Evolutionary conservation across 2,888 invertebrate species (phyloP).

Genomic region (Tachina fera): DNA sequence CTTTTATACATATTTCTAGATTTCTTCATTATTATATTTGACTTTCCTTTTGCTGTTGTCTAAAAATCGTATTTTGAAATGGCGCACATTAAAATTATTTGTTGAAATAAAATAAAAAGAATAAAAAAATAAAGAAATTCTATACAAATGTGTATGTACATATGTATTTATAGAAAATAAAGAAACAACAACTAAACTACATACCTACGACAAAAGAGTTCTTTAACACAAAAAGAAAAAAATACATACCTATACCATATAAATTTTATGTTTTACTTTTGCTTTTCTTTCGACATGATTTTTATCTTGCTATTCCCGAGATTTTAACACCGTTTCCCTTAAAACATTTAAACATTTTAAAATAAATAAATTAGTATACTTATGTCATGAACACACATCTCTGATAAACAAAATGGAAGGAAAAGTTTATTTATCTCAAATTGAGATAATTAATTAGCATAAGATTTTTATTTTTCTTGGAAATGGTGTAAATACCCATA

Average conservation of each 20-base stretch:
- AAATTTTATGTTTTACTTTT: constrained; percentile 36
- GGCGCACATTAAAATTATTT: constrained; percentile 69
- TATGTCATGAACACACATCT: too few relatives aligned
- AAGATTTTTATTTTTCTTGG: neutral
- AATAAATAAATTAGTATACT: neutral
- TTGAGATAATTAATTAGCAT: too few relatives aligned
- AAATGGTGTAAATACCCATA: constrained; percentile 16
- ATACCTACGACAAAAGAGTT: constrained; percentile 39
- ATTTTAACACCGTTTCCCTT: constrained; percentile 20
- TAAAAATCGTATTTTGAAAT: constrained; percentile 53
- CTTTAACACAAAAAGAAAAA: constrained; percentile 1
- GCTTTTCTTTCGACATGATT: constrained; percentile 31
- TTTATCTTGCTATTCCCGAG: constrained; percentile 13
- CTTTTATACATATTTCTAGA: constrained; percentile 55
- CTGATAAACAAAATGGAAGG: too few relatives aligned
- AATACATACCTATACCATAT: neutral
- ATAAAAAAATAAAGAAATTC: constrained; percentile 14
- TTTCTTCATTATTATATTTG: constrained; percentile 36
- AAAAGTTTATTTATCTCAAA: too few relatives aligned
- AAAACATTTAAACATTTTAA: neutral
- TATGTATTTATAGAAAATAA: constrained; percentile 48
- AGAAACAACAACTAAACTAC: constrained; percentile 28
- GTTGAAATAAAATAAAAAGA: constrained; percentile 27
- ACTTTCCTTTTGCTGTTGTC: constrained; percentile 30
- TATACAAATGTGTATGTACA: neutral